These are phyloP conservation scores for Onychomys arenicola DNA, from an alignment of 2,797 vertebrate genomes.

Conservation along the genomic window DNA sequence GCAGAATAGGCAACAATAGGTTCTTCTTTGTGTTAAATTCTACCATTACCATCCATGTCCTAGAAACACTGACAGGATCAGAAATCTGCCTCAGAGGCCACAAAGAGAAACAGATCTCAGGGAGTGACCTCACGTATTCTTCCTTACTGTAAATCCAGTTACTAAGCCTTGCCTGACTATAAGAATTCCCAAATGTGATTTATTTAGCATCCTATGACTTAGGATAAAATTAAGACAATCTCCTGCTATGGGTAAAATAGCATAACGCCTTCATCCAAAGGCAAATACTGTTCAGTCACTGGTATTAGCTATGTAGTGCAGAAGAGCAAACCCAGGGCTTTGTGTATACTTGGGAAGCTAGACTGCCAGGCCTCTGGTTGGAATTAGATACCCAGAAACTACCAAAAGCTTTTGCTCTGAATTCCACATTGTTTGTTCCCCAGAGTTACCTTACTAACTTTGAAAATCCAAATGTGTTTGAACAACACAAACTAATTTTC, in stretches of 20 bases:
- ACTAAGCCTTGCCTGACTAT: neutral
- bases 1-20: neutral
- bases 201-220: neutral
- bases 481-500: neutral
- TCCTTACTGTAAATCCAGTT: neutral
- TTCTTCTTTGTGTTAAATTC: neutral
- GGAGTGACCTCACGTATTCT: neutral
- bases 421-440: neutral
- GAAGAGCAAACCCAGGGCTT: neutral
- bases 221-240: neutral
- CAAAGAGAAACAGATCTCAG: neutral
- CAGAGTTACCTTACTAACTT: neutral
- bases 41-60: neutral
- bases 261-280: neutral
- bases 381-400: neutral
- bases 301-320: neutral
- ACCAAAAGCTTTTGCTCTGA: neutral
- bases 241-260: constrained; percentile 11
- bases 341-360: neutral
- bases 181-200: neutral
- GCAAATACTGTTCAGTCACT: neutral
- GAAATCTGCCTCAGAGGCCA: neutral
- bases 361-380: neutral
- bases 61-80: neutral
- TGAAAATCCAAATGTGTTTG: neutral